Percentiles rank a stretch among this genome's conserved stretches.
phyloP scores from a whole-genome alignment of 1,140 invertebrate genomes.

The Whitmania pigra region DNA sequence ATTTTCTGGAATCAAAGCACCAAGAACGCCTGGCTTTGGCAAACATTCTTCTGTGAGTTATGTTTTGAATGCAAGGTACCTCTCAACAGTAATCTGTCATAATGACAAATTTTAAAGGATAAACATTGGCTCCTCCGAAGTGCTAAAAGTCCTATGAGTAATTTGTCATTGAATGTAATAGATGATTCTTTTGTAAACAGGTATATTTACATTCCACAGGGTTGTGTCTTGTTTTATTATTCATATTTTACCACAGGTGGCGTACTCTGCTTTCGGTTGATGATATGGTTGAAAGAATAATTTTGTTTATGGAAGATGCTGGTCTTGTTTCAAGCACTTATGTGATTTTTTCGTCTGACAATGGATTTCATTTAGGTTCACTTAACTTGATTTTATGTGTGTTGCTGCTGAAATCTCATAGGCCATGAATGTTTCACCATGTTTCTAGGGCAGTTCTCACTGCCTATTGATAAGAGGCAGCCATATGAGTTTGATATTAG shows the following conservation, averaged over 20 bases:
- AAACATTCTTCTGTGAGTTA: slow-evolving; percentile 18
- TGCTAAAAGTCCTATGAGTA: slow-evolving; percentile 51
- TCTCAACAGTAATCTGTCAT: background rate
- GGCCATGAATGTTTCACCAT: background rate
- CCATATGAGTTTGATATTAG: slow-evolving; percentile 75
- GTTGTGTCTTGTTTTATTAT: slow-evolving; percentile 6
- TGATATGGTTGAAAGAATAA: slow-evolving; percentile 59
- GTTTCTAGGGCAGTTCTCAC: slow-evolving; percentile 63
- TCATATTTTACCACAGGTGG: slow-evolving; percentile 29
- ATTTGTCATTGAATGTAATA: slow-evolving; percentile 47
- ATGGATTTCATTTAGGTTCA: slow-evolving; percentile 73
- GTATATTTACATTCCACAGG: slow-evolving; percentile 12
- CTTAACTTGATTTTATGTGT: slow-evolving; percentile 22
- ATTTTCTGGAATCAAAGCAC: slow-evolving; percentile 51
- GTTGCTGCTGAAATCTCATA: background rate
- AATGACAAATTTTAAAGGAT: slow-evolving; percentile 44
- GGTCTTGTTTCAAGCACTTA: slow-evolving; percentile 59
- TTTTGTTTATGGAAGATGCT: slow-evolving; percentile 47
- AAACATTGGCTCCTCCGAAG: slow-evolving; percentile 67
- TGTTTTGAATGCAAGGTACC: slow-evolving; percentile 6
- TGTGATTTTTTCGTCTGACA: slow-evolving; percentile 71
- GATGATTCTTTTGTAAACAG: slow-evolving; percentile 55
- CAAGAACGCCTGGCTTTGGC: slow-evolving; percentile 63
- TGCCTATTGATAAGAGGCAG: slow-evolving; percentile 73
- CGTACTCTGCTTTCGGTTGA: slow-evolving; percentile 70